These are phyloP conservation scores for Pogonophryne albipinna DNA, from an alignment of 2,797 vertebrate species.

Conservation along the genomic window DNA sequence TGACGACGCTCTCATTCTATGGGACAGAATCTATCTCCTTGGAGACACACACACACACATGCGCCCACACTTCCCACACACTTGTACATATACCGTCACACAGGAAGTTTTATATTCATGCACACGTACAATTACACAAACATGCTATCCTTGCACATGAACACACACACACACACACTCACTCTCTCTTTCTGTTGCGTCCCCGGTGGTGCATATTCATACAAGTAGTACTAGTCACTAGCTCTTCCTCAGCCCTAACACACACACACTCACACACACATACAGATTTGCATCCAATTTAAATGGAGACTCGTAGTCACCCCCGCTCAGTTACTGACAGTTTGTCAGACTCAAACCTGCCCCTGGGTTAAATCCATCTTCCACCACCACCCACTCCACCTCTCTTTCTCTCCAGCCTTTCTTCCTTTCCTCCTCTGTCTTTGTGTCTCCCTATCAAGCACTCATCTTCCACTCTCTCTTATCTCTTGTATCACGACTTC, in stretches of 20 bases:
- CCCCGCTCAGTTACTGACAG: conserved; percentile 72
- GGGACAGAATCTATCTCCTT: conserved; percentile 70
- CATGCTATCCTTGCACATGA: not conserved
- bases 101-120: conserved; percentile 27
- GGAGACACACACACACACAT: conserved; percentile 53
- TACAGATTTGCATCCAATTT: conserved; percentile 76
- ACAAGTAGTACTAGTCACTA: conserved; percentile 47
- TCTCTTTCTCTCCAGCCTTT: conserved; percentile 22
- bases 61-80: conserved; percentile 34
- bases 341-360: conserved; percentile 73
- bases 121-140: conserved; percentile 6
- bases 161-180: conserved; percentile 22
- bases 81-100: not conserved
- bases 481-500: conserved; percentile 49
- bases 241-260: conserved; percentile 46
- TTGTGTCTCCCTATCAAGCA: conserved; percentile 43
- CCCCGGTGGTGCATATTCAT: conserved; percentile 57
- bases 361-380: conserved; percentile 75
- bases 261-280: conserved; percentile 51
- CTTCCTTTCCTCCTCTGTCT: conserved; percentile 33
- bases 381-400: conserved; percentile 35
- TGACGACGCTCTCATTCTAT: conserved; percentile 64
- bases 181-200: conserved; percentile 28
- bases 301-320: conserved; percentile 66
- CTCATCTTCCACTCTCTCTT: conserved; percentile 55